Evolutionary conservation across 2,888 invertebrate species (phyloP).

Genomic region (Eupithecia centaureata): DNA sequence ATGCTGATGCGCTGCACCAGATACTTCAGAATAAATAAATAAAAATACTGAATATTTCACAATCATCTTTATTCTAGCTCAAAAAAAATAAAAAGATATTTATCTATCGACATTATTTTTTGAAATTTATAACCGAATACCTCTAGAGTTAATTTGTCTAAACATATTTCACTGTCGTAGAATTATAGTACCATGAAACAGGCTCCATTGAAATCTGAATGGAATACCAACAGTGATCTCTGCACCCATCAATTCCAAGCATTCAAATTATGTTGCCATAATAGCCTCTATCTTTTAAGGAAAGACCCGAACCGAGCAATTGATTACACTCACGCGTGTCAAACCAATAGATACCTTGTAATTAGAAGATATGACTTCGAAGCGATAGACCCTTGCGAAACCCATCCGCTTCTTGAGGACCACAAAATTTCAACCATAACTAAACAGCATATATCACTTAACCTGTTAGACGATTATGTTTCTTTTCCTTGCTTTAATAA

Average conservation of each 20-base stretch:
- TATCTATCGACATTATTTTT: too few species aligned
- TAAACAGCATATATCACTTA: constrained; percentile 7
- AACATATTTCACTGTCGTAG: constrained; percentile 7
- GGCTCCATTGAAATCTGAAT: constrained; percentile 11
- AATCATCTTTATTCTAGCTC: too few species aligned
- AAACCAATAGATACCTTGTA: constrained; percentile 64
- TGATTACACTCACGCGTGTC: constrained; percentile 54
- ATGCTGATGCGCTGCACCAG: too few species aligned
- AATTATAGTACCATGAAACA: neutral
- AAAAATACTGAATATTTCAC: too few species aligned
- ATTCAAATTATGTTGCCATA: constrained; percentile 29
- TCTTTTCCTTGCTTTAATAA: neutral
- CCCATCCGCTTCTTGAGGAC: constrained; percentile 68
- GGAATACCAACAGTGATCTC: constrained; percentile 6
- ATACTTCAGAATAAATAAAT: too few species aligned
- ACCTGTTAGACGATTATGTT: neutral
- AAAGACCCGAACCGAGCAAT: constrained; percentile 44
- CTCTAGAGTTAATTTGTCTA: neutral
- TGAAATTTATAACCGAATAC: neutral
- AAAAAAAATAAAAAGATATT: too few species aligned
- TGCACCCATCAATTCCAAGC: constrained; percentile 19
- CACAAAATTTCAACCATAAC: constrained; percentile 52
- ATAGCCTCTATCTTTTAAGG: constrained; percentile 28
- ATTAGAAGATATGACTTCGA: constrained; percentile 82
- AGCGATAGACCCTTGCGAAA: constrained; percentile 80